A percentile compares a stretch with the other conserved stretches of the same genome.
Conservation (phyloP, 2,797 vertebrate genomes). For the Diglossa cyanea region DNA sequence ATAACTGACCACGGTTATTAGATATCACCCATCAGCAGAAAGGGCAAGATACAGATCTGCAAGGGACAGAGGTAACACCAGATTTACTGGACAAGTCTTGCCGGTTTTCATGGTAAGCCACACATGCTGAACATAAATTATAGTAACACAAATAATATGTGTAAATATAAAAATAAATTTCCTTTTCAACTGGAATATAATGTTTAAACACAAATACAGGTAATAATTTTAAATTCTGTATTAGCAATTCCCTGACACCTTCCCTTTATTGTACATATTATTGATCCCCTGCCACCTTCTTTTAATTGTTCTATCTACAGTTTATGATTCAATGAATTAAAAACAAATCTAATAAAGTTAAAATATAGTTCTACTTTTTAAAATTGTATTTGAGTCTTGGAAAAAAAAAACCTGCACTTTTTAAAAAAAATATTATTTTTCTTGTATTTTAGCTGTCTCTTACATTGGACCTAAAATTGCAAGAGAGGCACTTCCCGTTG, state of each 20-base stretch:
- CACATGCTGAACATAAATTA: background rate
- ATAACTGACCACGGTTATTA: background rate
- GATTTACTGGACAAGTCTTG: background rate
- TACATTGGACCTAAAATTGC: conserved; percentile 9
- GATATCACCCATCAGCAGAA: background rate
- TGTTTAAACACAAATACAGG: background rate
- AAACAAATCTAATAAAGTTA: background rate
- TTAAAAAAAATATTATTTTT: background rate
- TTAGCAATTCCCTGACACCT: background rate
- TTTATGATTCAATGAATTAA: background rate
- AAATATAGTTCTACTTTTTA: background rate
- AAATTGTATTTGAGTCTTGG: background rate
- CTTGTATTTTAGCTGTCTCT: conserved; percentile 8
- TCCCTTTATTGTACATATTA: background rate
- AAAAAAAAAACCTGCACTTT: background rate
- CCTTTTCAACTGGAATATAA: background rate
- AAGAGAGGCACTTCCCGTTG: conserved; percentile 45
- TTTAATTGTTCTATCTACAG: background rate
- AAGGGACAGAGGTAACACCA: background rate
- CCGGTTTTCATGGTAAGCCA: background rate
- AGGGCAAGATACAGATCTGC: background rate
- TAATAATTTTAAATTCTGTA: background rate
- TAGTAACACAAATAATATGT: background rate
- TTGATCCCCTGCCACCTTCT: background rate
- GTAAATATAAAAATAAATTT: background rate